These are phyloP conservation scores for Pinctada fucata DNA, from an alignment of 2,888 invertebrate genomes.

Conservation along the genomic window DNA sequence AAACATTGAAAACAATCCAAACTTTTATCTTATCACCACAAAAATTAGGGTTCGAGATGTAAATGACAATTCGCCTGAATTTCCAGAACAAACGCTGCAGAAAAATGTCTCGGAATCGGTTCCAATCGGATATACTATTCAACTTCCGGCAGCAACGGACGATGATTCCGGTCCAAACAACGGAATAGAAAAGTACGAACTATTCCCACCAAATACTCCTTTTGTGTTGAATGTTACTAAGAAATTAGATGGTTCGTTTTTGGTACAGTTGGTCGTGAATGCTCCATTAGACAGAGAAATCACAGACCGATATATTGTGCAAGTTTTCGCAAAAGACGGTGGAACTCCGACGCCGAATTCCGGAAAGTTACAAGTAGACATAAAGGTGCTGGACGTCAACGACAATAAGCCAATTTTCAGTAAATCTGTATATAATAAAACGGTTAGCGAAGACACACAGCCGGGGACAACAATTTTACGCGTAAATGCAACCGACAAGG, in stretches of 20 bases:
- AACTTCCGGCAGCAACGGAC: slow-evolving; percentile 61
- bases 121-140: slow-evolving; percentile 51
- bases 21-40: slow-evolving; percentile 55
- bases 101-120: slow-evolving; percentile 60
- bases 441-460: slow-evolving; percentile 58
- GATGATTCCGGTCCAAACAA: slow-evolving; percentile 56
- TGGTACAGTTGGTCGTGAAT: slow-evolving; percentile 57
- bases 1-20: slow-evolving; percentile 33
- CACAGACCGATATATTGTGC: slow-evolving; percentile 59
- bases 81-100: slow-evolving; percentile 49
- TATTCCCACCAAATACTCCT: slow-evolving; percentile 49
- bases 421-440: slow-evolving; percentile 56
- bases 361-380: slow-evolving; percentile 61
- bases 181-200: slow-evolving; percentile 58
- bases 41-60: slow-evolving; percentile 56
- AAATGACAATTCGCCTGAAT: slow-evolving; percentile 63
- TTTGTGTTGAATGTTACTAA: slow-evolving; percentile 48
- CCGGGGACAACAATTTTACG: slow-evolving; percentile 57
- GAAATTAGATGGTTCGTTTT: slow-evolving; percentile 56
- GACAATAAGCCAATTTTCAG: slow-evolving; percentile 66
- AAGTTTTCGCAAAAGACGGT: slow-evolving; percentile 66
- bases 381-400: slow-evolving; percentile 66
- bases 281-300: slow-evolving; percentile 63
- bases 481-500: slow-evolving; percentile 89
- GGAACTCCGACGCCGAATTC: slow-evolving; percentile 56